Conservation (phyloP, 2,888 invertebrate genomes). For the Pristionchus arcanus region DNA sequence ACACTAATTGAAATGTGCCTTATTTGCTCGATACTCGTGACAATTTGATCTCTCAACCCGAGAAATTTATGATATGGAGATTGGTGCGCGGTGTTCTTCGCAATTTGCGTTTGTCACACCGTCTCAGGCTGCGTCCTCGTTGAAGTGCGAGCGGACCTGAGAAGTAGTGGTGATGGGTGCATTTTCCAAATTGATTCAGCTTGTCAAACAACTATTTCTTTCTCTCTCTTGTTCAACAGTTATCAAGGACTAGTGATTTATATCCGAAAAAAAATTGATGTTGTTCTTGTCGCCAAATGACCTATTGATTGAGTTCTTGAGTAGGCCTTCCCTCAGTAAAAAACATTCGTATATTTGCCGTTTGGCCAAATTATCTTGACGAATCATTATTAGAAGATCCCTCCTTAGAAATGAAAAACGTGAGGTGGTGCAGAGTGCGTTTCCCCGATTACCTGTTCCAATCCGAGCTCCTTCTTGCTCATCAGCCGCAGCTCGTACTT, state of each 20-base stretch:
- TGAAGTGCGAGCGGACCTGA: constrained; percentile 37
- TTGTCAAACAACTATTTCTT: too few species aligned
- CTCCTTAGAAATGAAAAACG: neutral
- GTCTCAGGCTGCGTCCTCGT: neutral
- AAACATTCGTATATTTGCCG: too few species aligned
- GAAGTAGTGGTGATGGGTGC: neutral
- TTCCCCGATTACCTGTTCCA: constrained; percentile 45
- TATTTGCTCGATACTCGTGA: neutral
- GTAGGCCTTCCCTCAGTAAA: too few species aligned
- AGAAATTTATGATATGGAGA: constrained; percentile 20
- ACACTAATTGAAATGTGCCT: too few species aligned
- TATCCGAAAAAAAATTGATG: too few species aligned
- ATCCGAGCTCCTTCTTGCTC: constrained; percentile 52
- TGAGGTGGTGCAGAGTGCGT: neutral
- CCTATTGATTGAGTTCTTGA: too few species aligned
- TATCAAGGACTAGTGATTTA: too few species aligned
- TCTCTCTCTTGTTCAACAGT: too few species aligned
- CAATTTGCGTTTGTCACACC: neutral
- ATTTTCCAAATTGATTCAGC: neutral
- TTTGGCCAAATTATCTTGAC: too few species aligned
- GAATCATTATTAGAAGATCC: too few species aligned
- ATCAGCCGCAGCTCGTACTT: constrained; percentile 51
- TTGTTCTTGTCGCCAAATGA: too few species aligned
- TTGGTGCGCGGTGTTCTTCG: neutral
- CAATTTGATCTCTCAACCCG: neutral